Base-by-base conservation (phyloP, 2,888 invertebrate genomes). In the Rhimphoctona megacephalus region DNA sequence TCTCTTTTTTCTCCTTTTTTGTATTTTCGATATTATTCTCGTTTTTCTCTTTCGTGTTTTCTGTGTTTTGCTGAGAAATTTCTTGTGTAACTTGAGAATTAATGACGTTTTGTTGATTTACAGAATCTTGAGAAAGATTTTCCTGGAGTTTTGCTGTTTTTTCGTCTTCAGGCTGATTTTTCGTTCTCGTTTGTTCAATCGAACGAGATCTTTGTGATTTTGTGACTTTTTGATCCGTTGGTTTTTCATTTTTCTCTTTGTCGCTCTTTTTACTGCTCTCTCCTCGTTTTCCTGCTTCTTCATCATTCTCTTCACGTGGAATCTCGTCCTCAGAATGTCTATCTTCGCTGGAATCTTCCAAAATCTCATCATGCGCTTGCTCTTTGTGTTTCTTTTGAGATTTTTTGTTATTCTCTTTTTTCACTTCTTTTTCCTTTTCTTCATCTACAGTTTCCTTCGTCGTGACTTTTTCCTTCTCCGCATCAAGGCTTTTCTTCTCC, bases 1-100 rank as follows among this genome's bases (percentile, higher is more conserved):
- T 19, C 9, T 61, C 30, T 52, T 85, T 84, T 33, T 43, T 78
- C 0, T 85, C 64, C 49, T 69, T 83, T 19, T 52, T 39, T 9
- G 8, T 9, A 39, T 39, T 76, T 17, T 86, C 81, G 33, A 36
- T 22, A 49, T 61, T 70, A 17, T 22, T 19, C 17, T 61, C 30
- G 43, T 83, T 83, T 33, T 43, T 74, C 0, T 52, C 49, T 2
- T 52, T 66, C 9, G 25, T n/a, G n/a, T 33, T 54, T n/a, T 49
- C 49, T 19, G 49, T 7, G 1, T 22, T 67, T n/a, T 67, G n/a
- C n/a, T n/a, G 33, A 39, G 66, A 4, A 4, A 22, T n/a, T 30
- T 70, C 70, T 30, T 49, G 70, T 7, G 9, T 4, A 5, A 30
- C 19, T 19, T 49, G 19, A 7, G 30, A 19, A 49, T 49, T 19